These are phyloP conservation scores for Drosophila bocki DNA, from an alignment of 1,140 invertebrate genomes.

Conservation along the genomic window DNA sequence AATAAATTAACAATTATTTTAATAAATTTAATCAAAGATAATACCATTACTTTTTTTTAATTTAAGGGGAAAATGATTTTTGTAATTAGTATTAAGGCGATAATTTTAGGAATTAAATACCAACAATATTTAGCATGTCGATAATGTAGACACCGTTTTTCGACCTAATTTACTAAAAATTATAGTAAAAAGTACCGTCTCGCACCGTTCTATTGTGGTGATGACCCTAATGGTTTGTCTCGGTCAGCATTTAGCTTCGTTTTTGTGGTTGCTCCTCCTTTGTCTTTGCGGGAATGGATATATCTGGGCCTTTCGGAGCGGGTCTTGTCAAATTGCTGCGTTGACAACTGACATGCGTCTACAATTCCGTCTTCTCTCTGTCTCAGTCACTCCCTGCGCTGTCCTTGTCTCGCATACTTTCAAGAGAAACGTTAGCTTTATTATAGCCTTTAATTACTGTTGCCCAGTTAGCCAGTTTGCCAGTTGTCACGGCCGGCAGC, in stretches of 20 bases:
- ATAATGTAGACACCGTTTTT: no score
- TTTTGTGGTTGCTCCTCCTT: conserved; percentile 37
- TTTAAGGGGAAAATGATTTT: no score
- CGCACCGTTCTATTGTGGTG: conserved; percentile 5
- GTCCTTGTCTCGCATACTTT: neutral
- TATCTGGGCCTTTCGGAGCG: conserved; percentile 28
- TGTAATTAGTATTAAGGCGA: neutral
- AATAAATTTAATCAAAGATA: no score
- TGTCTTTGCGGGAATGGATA: conserved; percentile 21
- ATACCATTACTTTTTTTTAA: no score
- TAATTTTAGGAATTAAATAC: neutral
- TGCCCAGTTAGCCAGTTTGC: conserved; percentile 46
- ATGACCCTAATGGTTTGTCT: conserved; percentile 22
- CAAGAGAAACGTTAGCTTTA: conserved; percentile 56
- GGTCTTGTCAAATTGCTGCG: conserved; percentile 68
- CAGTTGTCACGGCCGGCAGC: conserved; percentile 57
- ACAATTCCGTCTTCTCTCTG: neutral
- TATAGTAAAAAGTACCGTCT: neutral
- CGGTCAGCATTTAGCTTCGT: conserved; percentile 43
- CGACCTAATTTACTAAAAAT: neutral
- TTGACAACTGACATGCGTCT: conserved; percentile 75
- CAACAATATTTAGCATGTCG: no score
- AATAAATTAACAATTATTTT: no score
- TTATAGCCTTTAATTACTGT: conserved; percentile 76
- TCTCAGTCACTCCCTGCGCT: neutral